Evolutionary conservation across 1,140 invertebrate species (phyloP).

Genomic region (Sycophila sp.): DNA sequence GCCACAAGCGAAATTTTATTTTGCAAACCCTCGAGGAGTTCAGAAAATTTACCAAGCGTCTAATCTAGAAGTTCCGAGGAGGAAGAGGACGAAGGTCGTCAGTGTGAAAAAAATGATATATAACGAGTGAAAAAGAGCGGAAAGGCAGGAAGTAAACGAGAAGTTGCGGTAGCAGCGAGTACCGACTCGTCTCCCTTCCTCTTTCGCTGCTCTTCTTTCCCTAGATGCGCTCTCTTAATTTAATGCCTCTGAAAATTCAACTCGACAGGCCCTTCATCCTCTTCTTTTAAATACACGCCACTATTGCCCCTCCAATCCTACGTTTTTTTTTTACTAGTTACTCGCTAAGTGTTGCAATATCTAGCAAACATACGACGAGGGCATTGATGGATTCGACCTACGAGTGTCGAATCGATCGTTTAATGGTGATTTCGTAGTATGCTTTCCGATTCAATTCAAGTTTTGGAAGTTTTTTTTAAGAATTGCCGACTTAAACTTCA

Average conservation of each 20-base stretch:
- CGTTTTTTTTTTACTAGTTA: slow-evolving; percentile 1
- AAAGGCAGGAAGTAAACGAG: slow-evolving; percentile 7
- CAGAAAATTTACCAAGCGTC: no score
- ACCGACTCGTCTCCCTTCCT: background rate
- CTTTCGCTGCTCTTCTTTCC: background rate
- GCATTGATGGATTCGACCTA: background rate
- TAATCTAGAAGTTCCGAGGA: no score
- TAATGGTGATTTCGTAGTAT: background rate
- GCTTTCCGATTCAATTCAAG: no score
- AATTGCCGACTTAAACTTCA: no score
- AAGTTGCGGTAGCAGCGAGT: slow-evolving; percentile 21
- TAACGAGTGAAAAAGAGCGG: background rate
- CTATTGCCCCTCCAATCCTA: slow-evolving; percentile 5
- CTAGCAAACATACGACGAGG: background rate
- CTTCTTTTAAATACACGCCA: slow-evolving; percentile 23
- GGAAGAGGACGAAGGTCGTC: background rate
- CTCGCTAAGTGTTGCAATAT: slow-evolving; percentile 36
- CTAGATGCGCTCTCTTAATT: slow-evolving; percentile 19
- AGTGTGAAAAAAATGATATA: background rate
- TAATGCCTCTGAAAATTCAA: slow-evolving; percentile 12
- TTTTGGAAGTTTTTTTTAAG: no score
- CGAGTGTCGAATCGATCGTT: background rate
- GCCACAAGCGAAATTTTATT: no score
- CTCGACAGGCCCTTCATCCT: background rate
- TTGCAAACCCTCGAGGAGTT: no score